These are phyloP conservation scores for Porites cylindrica DNA, from an alignment of 92 coral and sea anemone genomes.

Conservation along the genomic window DNA sequence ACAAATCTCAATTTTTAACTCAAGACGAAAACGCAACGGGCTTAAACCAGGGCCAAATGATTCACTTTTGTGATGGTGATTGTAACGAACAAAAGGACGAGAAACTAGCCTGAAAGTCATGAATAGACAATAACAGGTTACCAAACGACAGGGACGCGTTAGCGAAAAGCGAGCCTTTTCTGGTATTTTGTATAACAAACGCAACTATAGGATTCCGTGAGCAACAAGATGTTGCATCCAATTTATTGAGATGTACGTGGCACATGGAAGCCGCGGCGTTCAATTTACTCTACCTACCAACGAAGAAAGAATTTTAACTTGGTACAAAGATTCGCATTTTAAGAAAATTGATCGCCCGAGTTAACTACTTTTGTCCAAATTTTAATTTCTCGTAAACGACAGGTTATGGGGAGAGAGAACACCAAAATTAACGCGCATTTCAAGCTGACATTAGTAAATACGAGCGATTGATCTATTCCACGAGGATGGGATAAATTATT, in stretches of 20 bases:
- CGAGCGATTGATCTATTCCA: constrained; percentile 23
- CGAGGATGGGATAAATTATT: constrained; percentile 45
- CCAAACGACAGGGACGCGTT: constrained; percentile 19
- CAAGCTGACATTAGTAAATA: constrained; percentile 12
- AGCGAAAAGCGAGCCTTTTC: background rate
- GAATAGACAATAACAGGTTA: constrained; percentile 30
- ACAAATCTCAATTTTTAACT: background rate
- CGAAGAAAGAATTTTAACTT: too few relatives aligned
- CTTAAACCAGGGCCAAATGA: background rate
- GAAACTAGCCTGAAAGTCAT: background rate
- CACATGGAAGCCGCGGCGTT: background rate
- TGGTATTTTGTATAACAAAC: constrained; percentile 6
- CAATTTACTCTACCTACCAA: too few relatives aligned
- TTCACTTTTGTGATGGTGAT: background rate
- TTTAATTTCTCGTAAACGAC: background rate
- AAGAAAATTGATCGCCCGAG: background rate
- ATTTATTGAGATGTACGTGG: background rate
- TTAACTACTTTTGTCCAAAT: background rate
- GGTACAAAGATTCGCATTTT: background rate
- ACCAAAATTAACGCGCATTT: background rate
- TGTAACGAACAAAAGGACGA: constrained; percentile 25
- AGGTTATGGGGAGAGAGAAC: background rate
- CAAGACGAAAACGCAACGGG: background rate
- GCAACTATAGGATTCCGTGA: background rate
- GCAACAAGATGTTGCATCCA: background rate